phyloP scores from a whole-genome alignment of 2,113 vertebrate genomes.

The Athene cunicularia region DNA sequence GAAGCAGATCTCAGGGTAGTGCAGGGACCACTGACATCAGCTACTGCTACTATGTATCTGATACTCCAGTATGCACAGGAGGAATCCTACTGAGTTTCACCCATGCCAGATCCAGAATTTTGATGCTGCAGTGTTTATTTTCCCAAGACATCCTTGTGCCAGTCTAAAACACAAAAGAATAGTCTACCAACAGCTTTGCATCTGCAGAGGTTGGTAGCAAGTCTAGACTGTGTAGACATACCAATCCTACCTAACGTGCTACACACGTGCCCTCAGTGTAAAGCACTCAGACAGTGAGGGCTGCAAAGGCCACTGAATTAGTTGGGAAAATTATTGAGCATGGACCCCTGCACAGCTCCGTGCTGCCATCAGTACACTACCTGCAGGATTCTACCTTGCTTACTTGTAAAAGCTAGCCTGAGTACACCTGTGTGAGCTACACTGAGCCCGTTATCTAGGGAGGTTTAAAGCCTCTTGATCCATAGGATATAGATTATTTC shows the following conservation, averaged over 20 bases:
- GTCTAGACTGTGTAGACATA: neutral
- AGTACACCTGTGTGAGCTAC: fast-evolving
- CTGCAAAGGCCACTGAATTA: neutral
- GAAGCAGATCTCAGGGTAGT: neutral
- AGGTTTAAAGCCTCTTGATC: neutral
- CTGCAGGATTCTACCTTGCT: neutral
- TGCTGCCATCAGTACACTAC: neutral
- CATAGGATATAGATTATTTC: neutral
- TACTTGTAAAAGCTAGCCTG: neutral
- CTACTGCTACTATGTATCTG: neutral
- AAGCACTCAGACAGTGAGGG: neutral
- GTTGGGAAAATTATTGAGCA: neutral
- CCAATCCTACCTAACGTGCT: neutral
- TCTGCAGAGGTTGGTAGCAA: neutral
- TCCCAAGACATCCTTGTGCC: neutral
- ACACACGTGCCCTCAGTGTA: neutral
- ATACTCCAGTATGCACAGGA: neutral
- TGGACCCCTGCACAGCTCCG: neutral
- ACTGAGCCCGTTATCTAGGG: neutral
- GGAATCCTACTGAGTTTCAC: neutral
- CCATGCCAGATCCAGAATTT: neutral
- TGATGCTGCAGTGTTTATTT: neutral
- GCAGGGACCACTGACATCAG: neutral
- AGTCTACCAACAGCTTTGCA: neutral
- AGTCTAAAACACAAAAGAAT: neutral